Conservation (phyloP, 2,113 vertebrate genomes). For the Microtus pennsylvanicus region DNA sequence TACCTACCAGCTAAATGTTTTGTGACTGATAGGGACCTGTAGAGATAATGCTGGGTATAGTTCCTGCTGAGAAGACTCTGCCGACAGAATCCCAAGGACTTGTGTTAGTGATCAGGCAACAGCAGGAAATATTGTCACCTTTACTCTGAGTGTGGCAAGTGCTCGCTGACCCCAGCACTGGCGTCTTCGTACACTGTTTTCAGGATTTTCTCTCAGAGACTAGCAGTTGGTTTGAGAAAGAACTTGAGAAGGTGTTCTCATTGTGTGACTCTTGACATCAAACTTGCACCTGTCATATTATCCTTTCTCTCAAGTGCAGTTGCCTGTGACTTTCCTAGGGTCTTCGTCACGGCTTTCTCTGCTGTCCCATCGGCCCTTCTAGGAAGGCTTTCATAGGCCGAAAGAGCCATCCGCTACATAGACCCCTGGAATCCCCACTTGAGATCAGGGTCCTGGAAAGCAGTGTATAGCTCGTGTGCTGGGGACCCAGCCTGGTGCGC, state of each 20-base stretch:
- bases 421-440: neutral
- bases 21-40: neutral
- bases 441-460: neutral
- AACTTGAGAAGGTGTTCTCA: neutral
- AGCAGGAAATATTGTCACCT: neutral
- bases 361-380: neutral
- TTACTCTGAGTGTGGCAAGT: neutral
- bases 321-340: neutral
- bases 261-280: neutral
- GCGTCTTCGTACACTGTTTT: neutral
- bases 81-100: conserved; percentile 49
- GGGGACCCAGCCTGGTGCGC: neutral
- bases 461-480: neutral
- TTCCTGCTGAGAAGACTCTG: neutral
- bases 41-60: neutral
- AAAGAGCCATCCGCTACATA: neutral
- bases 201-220: conserved; percentile 28
- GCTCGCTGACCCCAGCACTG: neutral
- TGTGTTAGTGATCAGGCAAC: neutral
- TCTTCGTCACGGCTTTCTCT: neutral
- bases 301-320: neutral
- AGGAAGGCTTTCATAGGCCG: neutral
- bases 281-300: neutral
- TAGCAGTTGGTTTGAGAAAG: conserved; percentile 2
- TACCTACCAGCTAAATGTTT: neutral